These are phyloP conservation scores for Danio jaintianensis DNA, from an alignment of 2,797 vertebrate genomes.

Conservation along the genomic window DNA sequence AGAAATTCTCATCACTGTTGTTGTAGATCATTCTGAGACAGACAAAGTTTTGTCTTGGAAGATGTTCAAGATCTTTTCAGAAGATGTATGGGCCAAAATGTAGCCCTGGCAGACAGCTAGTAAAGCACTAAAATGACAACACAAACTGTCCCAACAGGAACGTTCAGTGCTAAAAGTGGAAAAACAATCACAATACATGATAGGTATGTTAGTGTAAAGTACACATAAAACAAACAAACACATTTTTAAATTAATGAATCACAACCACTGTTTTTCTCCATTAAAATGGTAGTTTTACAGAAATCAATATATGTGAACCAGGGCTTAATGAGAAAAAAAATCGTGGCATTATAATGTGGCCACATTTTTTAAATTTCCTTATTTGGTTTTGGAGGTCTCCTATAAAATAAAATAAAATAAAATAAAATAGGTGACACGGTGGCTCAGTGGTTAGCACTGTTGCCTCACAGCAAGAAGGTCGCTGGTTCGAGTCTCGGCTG, in stretches of 20 bases:
- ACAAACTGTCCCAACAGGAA: constrained; percentile 48
- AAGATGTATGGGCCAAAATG: constrained; percentile 41
- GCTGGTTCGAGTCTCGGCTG: no score
- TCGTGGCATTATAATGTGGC: no score
- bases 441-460: no score
- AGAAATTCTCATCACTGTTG: constrained; percentile 27
- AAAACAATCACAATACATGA: constrained; percentile 29
- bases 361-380: no score
- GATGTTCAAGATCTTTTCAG: constrained; percentile 26
- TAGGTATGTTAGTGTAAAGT: constrained; percentile 19
- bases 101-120: constrained; percentile 49
- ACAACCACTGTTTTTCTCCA: constrained; percentile 7
- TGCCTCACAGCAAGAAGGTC: no score
- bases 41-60: constrained; percentile 46
- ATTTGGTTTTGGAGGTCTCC: no score
- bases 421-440: no score
- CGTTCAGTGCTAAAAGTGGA: constrained; percentile 43
- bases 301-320: not conserved
- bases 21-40: constrained; percentile 49
- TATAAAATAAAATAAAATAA: no score
- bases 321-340: no score
- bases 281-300: not conserved
- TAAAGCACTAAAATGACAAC: constrained; percentile 44
- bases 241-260: not conserved
- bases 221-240: not conserved